Conservation (phyloP, 1,140 invertebrate species). For the Nasonia vitripennis region DNA sequence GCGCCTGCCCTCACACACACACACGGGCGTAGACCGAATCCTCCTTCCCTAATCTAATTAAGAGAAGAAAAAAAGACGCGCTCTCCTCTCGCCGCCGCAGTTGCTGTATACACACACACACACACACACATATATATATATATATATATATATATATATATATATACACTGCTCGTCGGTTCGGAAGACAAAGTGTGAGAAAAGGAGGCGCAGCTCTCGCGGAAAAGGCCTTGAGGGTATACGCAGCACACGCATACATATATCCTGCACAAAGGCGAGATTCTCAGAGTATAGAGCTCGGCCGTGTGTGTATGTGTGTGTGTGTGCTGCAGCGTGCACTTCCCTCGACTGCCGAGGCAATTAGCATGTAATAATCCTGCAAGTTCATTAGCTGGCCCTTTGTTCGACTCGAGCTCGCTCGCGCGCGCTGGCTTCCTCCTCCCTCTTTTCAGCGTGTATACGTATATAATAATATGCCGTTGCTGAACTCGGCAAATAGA, state of each 20-base stretch:
- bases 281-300: constrained; percentile 2
- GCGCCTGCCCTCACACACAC: not conserved
- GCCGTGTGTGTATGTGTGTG: not conserved
- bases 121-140: too few relatives aligned
- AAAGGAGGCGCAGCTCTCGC: not conserved
- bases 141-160: too few relatives aligned
- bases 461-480: constrained; percentile 22
- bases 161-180: not conserved
- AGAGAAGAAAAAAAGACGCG: constrained; percentile 1
- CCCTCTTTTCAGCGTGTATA: not conserved
- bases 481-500: constrained; percentile 49
- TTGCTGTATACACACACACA: too few relatives aligned
- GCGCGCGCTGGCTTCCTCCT: not conserved
- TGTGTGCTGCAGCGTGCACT: not conserved
- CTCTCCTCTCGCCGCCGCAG: not conserved
- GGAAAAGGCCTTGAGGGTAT: not conserved
- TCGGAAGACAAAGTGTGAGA: constrained; percentile 31
- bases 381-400: constrained; percentile 48
- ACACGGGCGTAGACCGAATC: not conserved
- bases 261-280: constrained; percentile 21
- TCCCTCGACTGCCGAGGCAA: constrained; percentile 8
- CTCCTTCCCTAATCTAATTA: constrained; percentile 38
- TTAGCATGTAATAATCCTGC: constrained; percentile 53
- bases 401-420: constrained; percentile 16
- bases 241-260: not conserved